phyloP scores from a whole-genome alignment of 2,113 vertebrate species.

The Tychaedon coryphoeus region DNA sequence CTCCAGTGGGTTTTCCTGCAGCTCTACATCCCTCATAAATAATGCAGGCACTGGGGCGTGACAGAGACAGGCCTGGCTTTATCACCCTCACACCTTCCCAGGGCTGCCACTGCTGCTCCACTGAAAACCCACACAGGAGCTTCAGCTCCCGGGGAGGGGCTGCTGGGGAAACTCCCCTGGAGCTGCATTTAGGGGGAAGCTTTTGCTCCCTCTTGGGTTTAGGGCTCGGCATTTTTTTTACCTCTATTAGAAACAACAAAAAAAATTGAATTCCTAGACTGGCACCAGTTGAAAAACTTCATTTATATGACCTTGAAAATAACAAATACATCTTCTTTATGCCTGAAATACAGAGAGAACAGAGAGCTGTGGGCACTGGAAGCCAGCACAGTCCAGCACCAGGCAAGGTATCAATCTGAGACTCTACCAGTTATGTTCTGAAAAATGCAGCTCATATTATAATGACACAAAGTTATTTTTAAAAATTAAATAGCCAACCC shows the following conservation, averaged over 20 bases:
- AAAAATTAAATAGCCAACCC: background rate
- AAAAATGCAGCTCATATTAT: background rate
- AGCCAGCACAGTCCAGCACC: background rate
- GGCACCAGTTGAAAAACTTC: background rate
- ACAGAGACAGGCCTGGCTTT: background rate
- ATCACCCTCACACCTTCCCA: background rate
- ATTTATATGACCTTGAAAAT: background rate
- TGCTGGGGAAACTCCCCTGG: background rate
- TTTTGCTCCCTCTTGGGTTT: background rate
- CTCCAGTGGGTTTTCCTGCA: conserved; percentile 67
- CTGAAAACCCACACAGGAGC: background rate
- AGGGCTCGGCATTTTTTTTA: fast-evolving
- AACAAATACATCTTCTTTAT: background rate
- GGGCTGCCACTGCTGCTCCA: background rate
- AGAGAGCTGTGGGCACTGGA: background rate
- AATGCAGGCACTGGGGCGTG: background rate
- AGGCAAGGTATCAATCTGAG: background rate
- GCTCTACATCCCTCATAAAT: conserved; percentile 57
- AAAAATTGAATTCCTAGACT: background rate
- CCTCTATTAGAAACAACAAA: background rate
- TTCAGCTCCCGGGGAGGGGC: background rate
- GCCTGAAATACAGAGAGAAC: background rate
- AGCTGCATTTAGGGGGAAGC: background rate
- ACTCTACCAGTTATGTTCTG: background rate
- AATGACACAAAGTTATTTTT: background rate